phyloP scores from a whole-genome alignment of 2,888 invertebrate species.

The Idaea straminata region DNA sequence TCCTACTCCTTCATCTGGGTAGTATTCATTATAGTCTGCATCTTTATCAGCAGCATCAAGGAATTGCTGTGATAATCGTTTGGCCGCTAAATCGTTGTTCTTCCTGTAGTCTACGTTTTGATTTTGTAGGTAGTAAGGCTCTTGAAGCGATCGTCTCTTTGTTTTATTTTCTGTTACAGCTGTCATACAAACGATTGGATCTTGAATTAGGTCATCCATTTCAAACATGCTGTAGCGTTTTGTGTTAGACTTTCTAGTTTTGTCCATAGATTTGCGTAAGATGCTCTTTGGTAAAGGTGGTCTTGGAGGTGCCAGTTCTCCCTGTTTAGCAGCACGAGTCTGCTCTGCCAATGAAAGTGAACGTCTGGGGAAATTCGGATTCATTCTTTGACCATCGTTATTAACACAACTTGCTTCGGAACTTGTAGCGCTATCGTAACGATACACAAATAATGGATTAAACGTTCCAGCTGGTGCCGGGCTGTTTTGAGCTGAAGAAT shows the following conservation, averaged over 20 bases:
- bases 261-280: constrained; percentile 82
- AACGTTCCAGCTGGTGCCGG: constrained; percentile 81
- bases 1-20: constrained; percentile 82
- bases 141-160: constrained; percentile 88
- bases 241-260: constrained; percentile 72
- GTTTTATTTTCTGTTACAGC: constrained; percentile 74
- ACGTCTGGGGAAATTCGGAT: constrained; percentile 83
- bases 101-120: constrained; percentile 73
- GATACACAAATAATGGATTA: constrained; percentile 89
- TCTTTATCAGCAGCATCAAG: constrained; percentile 77
- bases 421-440: constrained; percentile 88
- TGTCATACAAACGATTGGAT: constrained; percentile 67
- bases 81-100: constrained; percentile 76
- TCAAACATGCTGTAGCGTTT: constrained; percentile 92
- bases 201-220: constrained; percentile 80
- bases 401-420: constrained; percentile 86
- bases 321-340: constrained; percentile 62
- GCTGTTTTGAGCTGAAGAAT: constrained; percentile 86
- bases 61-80: constrained; percentile 74
- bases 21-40: constrained; percentile 76
- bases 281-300: constrained; percentile 88
- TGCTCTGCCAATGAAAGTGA: constrained; percentile 83
- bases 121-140: constrained; percentile 83
- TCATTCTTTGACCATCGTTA: constrained; percentile 68
- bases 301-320: constrained; percentile 83